These are phyloP conservation scores for Rhinolophus ferrumequinum DNA, from an alignment of 2,113 vertebrate genomes.

Conservation along the genomic window DNA sequence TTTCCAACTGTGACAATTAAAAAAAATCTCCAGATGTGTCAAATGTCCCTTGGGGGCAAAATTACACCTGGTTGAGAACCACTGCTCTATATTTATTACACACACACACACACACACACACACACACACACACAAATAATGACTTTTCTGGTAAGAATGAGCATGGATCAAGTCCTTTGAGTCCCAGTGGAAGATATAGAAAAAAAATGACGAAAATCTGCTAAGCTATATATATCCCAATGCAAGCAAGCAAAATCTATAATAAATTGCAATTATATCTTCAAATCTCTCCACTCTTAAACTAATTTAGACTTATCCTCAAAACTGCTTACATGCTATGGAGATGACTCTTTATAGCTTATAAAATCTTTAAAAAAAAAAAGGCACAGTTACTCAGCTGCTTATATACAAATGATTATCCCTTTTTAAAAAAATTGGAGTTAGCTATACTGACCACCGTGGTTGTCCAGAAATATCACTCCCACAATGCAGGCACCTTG, in stretches of 20 bases:
- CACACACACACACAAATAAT: not conserved
- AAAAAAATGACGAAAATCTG: not conserved
- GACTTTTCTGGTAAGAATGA: not conserved
- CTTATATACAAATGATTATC: not conserved
- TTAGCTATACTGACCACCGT: not conserved
- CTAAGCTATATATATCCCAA: not conserved
- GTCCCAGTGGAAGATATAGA: not conserved
- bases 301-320: conserved; percentile 49
- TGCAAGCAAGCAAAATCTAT: conserved; percentile 46
- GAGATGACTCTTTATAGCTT: not conserved
- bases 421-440: not conserved
- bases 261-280: conserved; percentile 58
- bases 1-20: not conserved
- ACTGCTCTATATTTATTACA: not conserved
- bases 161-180: not conserved
- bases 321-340: conserved; percentile 42
- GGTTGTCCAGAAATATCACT: conserved; percentile 6
- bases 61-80: not conserved
- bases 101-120: not conserved
- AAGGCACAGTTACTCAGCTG: not conserved
- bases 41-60: not conserved
- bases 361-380: not conserved
- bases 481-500: not conserved
- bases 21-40: not conserved
- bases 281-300: conserved; percentile 26